A percentile compares a stretch with the other conserved stretches of the same genome.
Evolutionary conservation across 2,888 invertebrate species (phyloP).

Genomic region (Drosophila aldrichi): DNA sequence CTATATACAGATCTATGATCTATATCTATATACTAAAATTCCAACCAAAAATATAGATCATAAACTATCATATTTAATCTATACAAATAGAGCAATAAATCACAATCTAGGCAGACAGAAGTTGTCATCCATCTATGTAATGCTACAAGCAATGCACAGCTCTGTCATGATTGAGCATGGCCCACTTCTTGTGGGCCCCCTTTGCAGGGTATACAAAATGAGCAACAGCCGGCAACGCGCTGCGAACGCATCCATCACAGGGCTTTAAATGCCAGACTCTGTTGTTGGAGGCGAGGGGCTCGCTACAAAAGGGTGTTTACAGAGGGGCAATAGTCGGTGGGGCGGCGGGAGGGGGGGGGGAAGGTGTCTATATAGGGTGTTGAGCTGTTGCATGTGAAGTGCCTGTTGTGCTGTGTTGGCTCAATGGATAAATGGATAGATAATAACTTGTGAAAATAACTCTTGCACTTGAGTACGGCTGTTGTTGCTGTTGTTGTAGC

Average conservation of each 20-base stretch:
- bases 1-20: too few species aligned
- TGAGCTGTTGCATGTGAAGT: constrained; percentile 52
- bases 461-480: constrained; percentile 71
- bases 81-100: neutral
- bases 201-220: constrained; percentile 45
- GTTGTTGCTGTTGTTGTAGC: constrained; percentile 26
- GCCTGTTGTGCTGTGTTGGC: constrained; percentile 54
- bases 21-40: neutral
- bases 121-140: neutral
- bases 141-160: neutral
- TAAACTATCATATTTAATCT: neutral
- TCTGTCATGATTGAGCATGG: neutral
- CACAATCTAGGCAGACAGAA: neutral
- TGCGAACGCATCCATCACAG: constrained; percentile 59
- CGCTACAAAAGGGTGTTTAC: neutral
- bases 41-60: neutral
- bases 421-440: constrained; percentile 78
- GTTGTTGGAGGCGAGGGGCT: neutral
- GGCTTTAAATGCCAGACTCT: constrained; percentile 49
- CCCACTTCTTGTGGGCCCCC: neutral
- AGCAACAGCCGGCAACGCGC: constrained; percentile 57
- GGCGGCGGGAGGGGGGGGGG: neutral
- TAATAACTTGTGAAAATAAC: constrained; percentile 80
- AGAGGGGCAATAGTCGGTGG: neutral
- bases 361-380: constrained; percentile 21